Percentiles rank a stretch among this genome's conserved stretches.
These are phyloP conservation scores for Eidolon helvum DNA, from an alignment of 2,113 vertebrate genomes.

Conservation along the genomic window DNA sequence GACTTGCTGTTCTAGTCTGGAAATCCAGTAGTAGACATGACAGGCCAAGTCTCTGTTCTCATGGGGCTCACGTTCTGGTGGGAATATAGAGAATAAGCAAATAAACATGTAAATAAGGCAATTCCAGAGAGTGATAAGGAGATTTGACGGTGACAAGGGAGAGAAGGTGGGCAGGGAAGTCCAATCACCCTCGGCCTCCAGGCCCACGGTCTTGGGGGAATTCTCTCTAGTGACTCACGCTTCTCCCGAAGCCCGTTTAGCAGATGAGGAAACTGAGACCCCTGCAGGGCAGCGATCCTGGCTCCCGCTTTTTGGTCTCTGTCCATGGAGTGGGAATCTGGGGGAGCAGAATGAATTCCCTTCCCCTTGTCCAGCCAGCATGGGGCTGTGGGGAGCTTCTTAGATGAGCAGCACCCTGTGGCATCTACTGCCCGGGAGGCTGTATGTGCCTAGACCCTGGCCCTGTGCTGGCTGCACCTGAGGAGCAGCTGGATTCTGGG, in stretches of 20 bases:
- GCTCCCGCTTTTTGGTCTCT: background rate
- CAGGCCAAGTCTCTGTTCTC: background rate
- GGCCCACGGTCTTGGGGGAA: background rate
- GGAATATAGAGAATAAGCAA: background rate
- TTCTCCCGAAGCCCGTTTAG: background rate
- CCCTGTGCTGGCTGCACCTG: accelerated
- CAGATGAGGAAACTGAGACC: background rate
- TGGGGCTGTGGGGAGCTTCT: background rate
- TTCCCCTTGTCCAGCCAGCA: accelerated
- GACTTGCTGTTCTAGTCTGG: too few species aligned
- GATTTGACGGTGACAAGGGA: background rate
- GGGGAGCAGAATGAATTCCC: background rate
- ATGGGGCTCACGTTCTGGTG: background rate
- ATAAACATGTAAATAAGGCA: background rate
- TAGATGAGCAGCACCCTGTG: accelerated
- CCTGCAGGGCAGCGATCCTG: background rate
- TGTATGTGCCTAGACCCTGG: accelerated
- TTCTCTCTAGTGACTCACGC: background rate
- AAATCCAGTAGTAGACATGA: background rate
- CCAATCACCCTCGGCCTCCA: background rate
- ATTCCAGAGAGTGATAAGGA: background rate
- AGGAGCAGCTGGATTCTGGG: too few species aligned
- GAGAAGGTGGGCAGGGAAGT: background rate
- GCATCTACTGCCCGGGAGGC: accelerated
- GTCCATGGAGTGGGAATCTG: background rate